These are phyloP conservation scores for Aricia agestis DNA, from an alignment of 1,140 invertebrate species.

Conservation along the genomic window DNA sequence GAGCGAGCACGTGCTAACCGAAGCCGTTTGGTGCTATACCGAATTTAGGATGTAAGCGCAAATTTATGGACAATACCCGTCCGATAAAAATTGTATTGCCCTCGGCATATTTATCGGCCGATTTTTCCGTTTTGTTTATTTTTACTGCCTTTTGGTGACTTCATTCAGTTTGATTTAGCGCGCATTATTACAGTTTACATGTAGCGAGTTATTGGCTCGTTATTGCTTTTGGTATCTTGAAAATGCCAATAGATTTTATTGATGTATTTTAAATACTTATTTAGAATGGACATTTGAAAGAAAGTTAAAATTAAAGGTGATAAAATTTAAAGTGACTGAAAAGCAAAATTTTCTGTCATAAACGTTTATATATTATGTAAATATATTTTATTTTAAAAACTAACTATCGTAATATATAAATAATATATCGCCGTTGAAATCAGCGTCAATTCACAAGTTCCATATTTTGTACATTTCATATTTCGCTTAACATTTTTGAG, in stretches of 20 bases:
- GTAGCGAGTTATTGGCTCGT: background rate
- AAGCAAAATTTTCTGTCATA: too few relatives aligned
- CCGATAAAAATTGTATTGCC: conserved; percentile 66
- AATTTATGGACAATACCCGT: conserved; percentile 56
- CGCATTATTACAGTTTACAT: background rate
- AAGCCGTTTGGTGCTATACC: conserved; percentile 43
- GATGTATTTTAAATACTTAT: background rate
- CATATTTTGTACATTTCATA: background rate
- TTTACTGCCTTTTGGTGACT: conserved; percentile 26
- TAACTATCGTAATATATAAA: too few relatives aligned
- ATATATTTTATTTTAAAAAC: too few relatives aligned
- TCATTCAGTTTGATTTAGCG: conserved; percentile 3
- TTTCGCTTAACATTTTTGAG: background rate
- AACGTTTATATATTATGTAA: too few relatives aligned
- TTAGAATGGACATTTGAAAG: background rate
- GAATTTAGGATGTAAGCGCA: conserved; percentile 55
- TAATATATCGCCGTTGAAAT: too few relatives aligned
- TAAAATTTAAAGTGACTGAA: too few relatives aligned
- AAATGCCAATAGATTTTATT: background rate
- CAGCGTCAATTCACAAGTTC: background rate
- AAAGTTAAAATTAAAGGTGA: too few relatives aligned
- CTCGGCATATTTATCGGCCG: conserved; percentile 48
- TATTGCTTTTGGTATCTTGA: background rate
- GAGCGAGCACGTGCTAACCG: conserved; percentile 39
- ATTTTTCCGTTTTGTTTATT: conserved; percentile 35